Evolutionary conservation across 1,140 invertebrate genomes (phyloP).

Genomic region (Trichomalopsis sarcophagae): DNA sequence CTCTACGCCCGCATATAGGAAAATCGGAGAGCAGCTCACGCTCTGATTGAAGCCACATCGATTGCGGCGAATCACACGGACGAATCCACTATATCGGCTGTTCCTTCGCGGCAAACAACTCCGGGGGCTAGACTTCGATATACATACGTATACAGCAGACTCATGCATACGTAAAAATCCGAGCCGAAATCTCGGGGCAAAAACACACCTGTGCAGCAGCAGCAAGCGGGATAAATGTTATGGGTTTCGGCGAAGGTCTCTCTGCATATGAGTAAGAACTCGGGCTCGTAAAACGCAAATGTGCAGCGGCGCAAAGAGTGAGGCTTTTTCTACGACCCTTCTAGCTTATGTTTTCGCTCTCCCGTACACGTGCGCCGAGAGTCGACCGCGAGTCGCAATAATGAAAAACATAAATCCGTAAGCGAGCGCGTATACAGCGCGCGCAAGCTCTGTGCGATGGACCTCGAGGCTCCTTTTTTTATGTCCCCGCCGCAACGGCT

Average conservation of each 20-base stretch:
- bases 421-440: neutral
- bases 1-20: neutral
- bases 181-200: neutral
- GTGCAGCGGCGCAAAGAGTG: neutral
- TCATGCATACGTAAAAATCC: neutral
- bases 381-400: slow-evolving; percentile 56
- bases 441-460: neutral
- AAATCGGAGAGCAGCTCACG: neutral
- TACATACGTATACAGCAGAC: neutral
- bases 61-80: slow-evolving; percentile 3
- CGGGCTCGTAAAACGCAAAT: slow-evolving; percentile 49
- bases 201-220: neutral
- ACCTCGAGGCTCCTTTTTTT: neutral
- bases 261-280: slow-evolving; percentile 13
- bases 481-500: neutral
- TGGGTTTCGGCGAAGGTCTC: neutral
- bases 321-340: slow-evolving; percentile 18
- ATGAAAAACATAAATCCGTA: slow-evolving; percentile 64
- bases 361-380: slow-evolving; percentile 28
- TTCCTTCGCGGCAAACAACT: too few species aligned
- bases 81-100: neutral
- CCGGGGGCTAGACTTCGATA: neutral
- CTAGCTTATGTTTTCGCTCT: slow-evolving; percentile 15
- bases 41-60: slow-evolving; percentile 35
- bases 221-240: slow-evolving; percentile 13